These are phyloP conservation scores for Pterobdella sp. DNA, from an alignment of 2,888 invertebrate species.

Conservation along the genomic window DNA sequence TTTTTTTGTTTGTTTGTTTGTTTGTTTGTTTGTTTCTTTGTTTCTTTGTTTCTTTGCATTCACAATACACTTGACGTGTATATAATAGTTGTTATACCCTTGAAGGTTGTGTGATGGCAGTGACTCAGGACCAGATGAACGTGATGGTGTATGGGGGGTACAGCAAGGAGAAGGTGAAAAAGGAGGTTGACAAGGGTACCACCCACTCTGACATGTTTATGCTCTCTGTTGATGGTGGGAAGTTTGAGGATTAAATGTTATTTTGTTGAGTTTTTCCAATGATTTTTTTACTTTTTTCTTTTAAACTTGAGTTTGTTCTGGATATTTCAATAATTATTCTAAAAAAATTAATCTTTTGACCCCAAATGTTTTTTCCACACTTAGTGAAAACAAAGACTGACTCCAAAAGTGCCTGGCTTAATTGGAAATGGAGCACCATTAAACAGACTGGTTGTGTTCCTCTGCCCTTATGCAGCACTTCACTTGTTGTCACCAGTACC, in stretches of 20 bases:
- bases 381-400: constrained; percentile 30
- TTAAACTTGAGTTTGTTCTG: neutral
- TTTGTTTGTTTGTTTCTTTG: too few relatives aligned
- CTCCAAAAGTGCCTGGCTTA: constrained; percentile 44
- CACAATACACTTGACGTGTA: too few relatives aligned
- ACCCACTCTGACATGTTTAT: constrained; percentile 65
- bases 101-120: constrained; percentile 70
- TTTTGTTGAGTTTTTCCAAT: neutral
- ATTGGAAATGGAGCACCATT: constrained; percentile 65
- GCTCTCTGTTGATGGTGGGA: constrained; percentile 36
- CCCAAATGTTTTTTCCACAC: neutral
- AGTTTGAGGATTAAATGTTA: neutral
- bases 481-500: constrained; percentile 58
- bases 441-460: constrained; percentile 63
- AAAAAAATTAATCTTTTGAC: neutral
- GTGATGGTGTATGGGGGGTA: constrained; percentile 70
- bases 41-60: too few relatives aligned
- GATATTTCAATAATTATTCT: neutral
- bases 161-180: constrained; percentile 65
- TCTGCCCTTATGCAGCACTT: constrained; percentile 63
- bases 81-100: neutral
- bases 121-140: constrained; percentile 55
- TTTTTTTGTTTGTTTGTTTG: too few relatives aligned
- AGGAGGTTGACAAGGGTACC: constrained; percentile 66
- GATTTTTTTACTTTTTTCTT: neutral